Base-by-base conservation (phyloP, 2,888 invertebrate species). In the Cetonia aurata region DNA sequence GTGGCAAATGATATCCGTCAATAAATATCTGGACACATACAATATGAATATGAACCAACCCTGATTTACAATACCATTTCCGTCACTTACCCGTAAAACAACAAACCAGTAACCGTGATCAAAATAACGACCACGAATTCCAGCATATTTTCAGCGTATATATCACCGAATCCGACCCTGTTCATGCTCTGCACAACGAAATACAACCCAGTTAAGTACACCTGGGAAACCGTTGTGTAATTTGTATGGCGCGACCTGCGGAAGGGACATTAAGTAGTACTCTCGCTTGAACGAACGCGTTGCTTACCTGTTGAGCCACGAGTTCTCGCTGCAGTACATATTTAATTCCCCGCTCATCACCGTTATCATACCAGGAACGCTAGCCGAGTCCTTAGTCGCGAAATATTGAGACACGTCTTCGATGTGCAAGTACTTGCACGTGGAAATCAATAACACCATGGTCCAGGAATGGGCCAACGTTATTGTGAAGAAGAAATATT, bases 391-490 rank as follows among this genome's bases (percentile, higher is more conserved):
- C 0, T 44, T 31, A 10, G 59, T 59, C 8, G 48, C 17, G 19
- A 66, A 50, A 10, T 19, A 44, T 13, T 53, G n/a, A 12, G 50
- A 25, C 15, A 74, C 33, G 15, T 77, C 75, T 8, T 52, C 67
- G n/a, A 50, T 60, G 33, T 76, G 73, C 13, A 71, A 70, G 65
- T 74, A 75, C 67, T 73, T 73, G 74, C 87, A 87, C 4, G 86
- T 85, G 67, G 85, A 75, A 9, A 81, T 83, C 48, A 87, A 82
- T 55, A 87, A 77, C 55, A 86, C 75, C 0, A 84, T 83, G 0
- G 87, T 83, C 74, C 87, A 87, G 0, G 87, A 77, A 75, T 87
- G 87, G 53, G 87, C 76, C 73, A 86, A 86, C 76, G 87, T 85
- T 10, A 87, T 74, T 0, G 86, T 86, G 9, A 87, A 75, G 0